A percentile compares a stretch with the other conserved stretches of the same genome.
Evolutionary conservation across 2,888 invertebrate genomes (phyloP).

Genomic region (Poecilobothrus nobilitatus): DNA sequence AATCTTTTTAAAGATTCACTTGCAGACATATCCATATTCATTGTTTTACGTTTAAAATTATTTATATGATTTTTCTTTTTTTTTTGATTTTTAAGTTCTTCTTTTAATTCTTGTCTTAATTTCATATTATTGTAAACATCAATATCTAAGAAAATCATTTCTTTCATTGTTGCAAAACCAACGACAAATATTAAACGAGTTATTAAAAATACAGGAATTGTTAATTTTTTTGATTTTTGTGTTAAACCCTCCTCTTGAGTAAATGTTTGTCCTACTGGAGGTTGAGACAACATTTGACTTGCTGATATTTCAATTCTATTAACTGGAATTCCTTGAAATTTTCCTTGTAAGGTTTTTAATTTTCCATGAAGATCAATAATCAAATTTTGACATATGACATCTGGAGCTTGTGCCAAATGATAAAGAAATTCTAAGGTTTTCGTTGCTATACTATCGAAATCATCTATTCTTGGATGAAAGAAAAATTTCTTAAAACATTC

Average conservation of each 20-base stretch:
- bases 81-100: constrained; percentile 33
- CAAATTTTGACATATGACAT: constrained; percentile 47
- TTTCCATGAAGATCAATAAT: constrained; percentile 46
- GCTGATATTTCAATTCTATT: background rate
- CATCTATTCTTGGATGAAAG: constrained; percentile 41
- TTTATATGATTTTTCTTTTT: constrained; percentile 38
- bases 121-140: constrained; percentile 76
- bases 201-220: constrained; percentile 41
- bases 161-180: constrained; percentile 70
- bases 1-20: constrained; percentile 40
- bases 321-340: background rate
- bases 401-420: constrained; percentile 52
- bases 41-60: constrained; percentile 31
- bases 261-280: constrained; percentile 18
- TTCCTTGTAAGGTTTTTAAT: constrained; percentile 37
- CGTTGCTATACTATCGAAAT: constrained; percentile 48
- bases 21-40: constrained; percentile 33
- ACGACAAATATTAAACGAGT: constrained; percentile 53
- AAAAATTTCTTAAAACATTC: constrained; percentile 47
- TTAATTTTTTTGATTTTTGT: constrained; percentile 17
- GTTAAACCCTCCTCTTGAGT: constrained; percentile 30
- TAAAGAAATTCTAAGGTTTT: constrained; percentile 50
- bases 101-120: constrained; percentile 49
- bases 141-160: constrained; percentile 74
- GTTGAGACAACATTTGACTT: constrained; percentile 8